Evolutionary conservation across 2,797 vertebrate genomes (phyloP), one percentile per base, ranked within the genome.

Genomic region (Lutjanus argentimaculatus): DNA sequence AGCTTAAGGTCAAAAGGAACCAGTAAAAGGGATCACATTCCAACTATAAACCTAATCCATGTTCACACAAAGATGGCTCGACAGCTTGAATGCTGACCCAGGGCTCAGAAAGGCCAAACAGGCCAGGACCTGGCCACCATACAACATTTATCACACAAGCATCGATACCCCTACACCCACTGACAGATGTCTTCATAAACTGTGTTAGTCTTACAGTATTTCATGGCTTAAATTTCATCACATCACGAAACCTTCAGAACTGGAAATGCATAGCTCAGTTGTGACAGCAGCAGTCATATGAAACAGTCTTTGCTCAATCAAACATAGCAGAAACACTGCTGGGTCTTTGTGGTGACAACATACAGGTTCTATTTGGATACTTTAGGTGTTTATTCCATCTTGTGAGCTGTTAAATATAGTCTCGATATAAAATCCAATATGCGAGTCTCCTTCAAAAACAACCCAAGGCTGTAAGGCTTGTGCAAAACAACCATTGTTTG

Each of bases 21-120:
- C 75, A 62, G 59, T 79, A 68, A 73, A 81, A 75, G 43, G 75
- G 73, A 75, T 83, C 67, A 79, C 16, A 30, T 10, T 43, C 45
- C 65, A 67, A 78, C 70, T 82, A 82, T 79, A 63, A 83, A 86
- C 56, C 52, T 62, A 71, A 86, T 82, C 73, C 71, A 81, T 76
- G 88, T 82, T 73, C 63, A 63, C 46, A 74, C 43, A 67, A 51
- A 71, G 72, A 68, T 53, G 56, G 70, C 40, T 13, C 7, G 25
- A 83, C 67, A 59, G 63, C n/a, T 61, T 73, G 55, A 67, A 55
- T 65, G 56, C 40, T 77, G 68, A 87, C 64, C 74, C 36, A 3
- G 53, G 48, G 73, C 69, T 77, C 77, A 74, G 30, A 83, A 45
- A 84, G 64, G 72, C 67, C 81, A 82, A 68, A 67, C 43, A 63